Conservation (phyloP, 2,113 vertebrate genomes). For the Hemiprocne comata region DNA sequence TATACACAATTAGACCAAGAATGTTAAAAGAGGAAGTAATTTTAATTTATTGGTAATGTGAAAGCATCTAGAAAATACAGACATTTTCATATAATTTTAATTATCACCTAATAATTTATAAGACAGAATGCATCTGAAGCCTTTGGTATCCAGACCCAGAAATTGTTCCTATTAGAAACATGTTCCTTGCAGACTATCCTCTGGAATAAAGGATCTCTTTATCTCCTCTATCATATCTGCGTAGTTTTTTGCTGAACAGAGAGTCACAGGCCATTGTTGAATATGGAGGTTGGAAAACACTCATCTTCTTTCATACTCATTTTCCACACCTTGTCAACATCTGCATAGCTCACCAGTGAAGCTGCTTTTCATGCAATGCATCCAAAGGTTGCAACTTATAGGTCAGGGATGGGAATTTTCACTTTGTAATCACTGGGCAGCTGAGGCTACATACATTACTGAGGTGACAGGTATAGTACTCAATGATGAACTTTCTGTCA, state of each 20-base stretch:
- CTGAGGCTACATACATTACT: constrained; percentile 38
- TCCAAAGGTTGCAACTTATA: constrained; percentile 4
- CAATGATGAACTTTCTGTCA: constrained; percentile 28
- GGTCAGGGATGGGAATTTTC: constrained; percentile 31
- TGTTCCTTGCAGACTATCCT: not conserved
- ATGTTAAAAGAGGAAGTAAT: constrained; percentile 1
- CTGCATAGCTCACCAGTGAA: not conserved
- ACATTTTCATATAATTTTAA: not conserved
- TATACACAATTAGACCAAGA: constrained; percentile 3
- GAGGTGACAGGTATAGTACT: not conserved
- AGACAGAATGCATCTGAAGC: not conserved
- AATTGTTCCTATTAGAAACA: not conserved
- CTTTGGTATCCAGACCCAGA: not conserved
- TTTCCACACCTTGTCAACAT: constrained; percentile 17
- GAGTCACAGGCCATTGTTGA: not conserved
- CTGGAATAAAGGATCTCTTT: not conserved
- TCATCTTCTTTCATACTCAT: not conserved
- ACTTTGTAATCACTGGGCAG: constrained; percentile 50
- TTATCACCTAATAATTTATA: not conserved
- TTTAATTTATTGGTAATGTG: not conserved
- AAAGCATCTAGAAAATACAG: constrained; percentile 7
- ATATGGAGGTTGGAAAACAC: not conserved
- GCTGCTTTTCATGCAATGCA: not conserved
- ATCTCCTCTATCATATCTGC: not conserved
- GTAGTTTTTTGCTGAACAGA: not conserved